Conservation (phyloP, 2,888 invertebrate species). For the Drosophila histrio region DNA sequence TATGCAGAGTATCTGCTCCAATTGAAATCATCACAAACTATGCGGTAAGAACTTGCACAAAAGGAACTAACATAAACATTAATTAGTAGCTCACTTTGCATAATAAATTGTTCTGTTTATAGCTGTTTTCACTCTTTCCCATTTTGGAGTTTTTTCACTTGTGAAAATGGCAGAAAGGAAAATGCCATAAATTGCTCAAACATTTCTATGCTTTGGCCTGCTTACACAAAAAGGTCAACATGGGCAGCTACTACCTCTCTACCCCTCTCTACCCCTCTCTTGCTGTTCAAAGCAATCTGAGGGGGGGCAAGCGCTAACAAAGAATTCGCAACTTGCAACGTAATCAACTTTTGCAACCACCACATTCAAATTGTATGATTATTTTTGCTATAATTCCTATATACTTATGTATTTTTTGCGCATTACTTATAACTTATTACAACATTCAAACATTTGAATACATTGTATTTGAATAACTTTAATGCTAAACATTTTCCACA, state of each 20-base stretch:
- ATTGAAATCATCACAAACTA: slow-evolving; percentile 20
- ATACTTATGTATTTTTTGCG: too few relatives aligned
- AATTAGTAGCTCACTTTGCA: slow-evolving; percentile 43
- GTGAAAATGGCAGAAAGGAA: not conserved
- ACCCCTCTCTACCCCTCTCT: not conserved
- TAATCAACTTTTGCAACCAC: slow-evolving; percentile 14
- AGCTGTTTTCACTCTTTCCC: slow-evolving; percentile 8
- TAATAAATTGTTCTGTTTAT: slow-evolving; percentile 33
- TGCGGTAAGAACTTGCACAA: slow-evolving; percentile 4
- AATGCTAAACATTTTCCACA: slow-evolving; percentile 24
- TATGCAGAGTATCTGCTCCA: not conserved
- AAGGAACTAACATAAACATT: slow-evolving; percentile 23
- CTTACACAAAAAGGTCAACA: slow-evolving; percentile 27
- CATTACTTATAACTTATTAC: not conserved
- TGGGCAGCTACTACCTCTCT: not conserved
- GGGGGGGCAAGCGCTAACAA: slow-evolving; percentile 7
- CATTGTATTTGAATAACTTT: slow-evolving; percentile 52
- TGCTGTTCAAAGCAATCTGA: slow-evolving; percentile 3
- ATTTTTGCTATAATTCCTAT: not conserved
- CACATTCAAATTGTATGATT: slow-evolving; percentile 1
- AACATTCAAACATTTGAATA: slow-evolving; percentile 48
- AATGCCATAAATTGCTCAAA: slow-evolving; percentile 39
- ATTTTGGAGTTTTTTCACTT: slow-evolving; percentile 8
- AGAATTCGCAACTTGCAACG: slow-evolving; percentile 13
- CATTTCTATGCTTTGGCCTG: slow-evolving; percentile 13